These are phyloP conservation scores for Drosophila ogumai DNA, from an alignment of 1,140 invertebrate genomes.

Conservation along the genomic window DNA sequence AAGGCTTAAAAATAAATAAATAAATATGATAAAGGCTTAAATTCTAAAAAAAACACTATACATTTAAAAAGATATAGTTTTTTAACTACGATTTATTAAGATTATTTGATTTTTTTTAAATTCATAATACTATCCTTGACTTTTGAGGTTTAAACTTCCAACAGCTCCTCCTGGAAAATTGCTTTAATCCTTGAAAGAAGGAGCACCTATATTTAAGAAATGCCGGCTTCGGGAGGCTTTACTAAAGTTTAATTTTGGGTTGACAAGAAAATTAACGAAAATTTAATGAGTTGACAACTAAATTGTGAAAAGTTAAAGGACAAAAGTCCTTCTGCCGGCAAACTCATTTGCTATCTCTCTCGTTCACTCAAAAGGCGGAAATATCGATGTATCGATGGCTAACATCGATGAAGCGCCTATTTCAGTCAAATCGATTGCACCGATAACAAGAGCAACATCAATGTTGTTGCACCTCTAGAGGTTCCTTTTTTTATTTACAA, in stretches of 20 bases:
- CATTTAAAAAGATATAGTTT: no score
- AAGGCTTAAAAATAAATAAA: no score
- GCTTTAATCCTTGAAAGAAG: neutral
- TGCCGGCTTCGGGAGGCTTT: no score
- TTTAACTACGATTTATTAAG: no score
- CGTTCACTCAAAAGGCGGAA: neutral
- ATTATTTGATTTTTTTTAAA: no score
- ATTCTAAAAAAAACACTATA: no score
- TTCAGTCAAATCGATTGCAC: neutral
- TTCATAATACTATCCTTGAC: neutral
- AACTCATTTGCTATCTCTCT: neutral
- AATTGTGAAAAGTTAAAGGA: neutral
- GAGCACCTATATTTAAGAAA: neutral
- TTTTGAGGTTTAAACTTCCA: neutral
- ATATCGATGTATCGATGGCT: neutral
- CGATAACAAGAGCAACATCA: neutral
- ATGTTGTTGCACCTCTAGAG: conserved; percentile 3
- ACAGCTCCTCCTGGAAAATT: neutral
- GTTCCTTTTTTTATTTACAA: conserved; percentile 9
- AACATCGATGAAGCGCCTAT: neutral
- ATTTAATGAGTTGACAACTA: neutral
- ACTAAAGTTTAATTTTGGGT: no score
- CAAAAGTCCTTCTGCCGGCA: neutral
- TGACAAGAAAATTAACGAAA: no score
- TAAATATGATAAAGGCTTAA: no score